Percentiles rank a stretch among this genome's conserved stretches.
These are phyloP conservation scores for Phocoena phocoena DNA, from an alignment of 2,113 vertebrate genomes.

Conservation along the genomic window DNA sequence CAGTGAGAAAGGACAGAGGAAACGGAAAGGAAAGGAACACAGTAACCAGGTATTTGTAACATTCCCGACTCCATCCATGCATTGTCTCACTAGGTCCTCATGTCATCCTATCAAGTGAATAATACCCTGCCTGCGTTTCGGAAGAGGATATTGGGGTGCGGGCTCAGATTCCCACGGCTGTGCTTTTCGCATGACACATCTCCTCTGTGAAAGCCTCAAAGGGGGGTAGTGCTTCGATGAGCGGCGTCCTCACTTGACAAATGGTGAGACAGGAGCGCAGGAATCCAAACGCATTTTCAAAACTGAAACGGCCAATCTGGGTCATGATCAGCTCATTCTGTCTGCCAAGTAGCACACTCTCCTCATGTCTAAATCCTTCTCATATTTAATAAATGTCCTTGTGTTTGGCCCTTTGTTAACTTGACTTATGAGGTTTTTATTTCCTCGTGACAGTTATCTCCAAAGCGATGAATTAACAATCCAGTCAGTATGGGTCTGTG, in stretches of 20 bases:
- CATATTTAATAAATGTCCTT: slow-evolving; percentile 15
- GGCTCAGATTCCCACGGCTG: not conserved
- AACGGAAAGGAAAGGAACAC: not conserved
- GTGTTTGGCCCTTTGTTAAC: not conserved
- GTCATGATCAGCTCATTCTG: not conserved
- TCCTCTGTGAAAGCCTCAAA: not conserved
- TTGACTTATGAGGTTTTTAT: not conserved
- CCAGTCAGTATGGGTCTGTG: not conserved
- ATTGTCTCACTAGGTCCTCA: not conserved
- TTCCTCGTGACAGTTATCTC: slow-evolving; percentile 7
- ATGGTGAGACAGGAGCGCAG: not conserved
- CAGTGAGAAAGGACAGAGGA: not conserved
- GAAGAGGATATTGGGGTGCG: not conserved
- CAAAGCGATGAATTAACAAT: slow-evolving; percentile 12
- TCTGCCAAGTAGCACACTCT: not conserved
- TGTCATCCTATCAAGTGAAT: not conserved
- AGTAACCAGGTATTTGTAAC: not conserved
- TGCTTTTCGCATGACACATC: not conserved
- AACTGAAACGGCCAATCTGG: not conserved
- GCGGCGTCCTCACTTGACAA: not conserved
- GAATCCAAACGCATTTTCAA: not conserved
- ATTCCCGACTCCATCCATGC: not conserved
- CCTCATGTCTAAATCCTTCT: not conserved
- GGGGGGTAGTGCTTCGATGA: not conserved
- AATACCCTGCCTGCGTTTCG: not conserved